These are phyloP conservation scores for Andricus grossulariae DNA, from an alignment of 1,140 invertebrate genomes.

Conservation along the genomic window DNA sequence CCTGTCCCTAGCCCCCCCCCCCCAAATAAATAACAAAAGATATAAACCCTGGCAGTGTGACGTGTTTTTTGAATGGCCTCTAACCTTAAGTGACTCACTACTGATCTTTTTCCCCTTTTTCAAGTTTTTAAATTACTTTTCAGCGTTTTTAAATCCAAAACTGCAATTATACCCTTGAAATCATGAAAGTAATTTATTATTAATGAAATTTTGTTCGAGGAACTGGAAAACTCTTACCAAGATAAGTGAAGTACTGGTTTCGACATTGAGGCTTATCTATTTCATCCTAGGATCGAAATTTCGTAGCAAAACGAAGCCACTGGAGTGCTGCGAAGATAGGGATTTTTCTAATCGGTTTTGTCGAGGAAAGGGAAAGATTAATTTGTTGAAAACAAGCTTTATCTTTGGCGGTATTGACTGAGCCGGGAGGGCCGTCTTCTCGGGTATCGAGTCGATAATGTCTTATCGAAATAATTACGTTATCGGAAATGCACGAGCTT, in stretches of 20 bases:
- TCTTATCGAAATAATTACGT: slow-evolving; percentile 64
- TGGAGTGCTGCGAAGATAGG: slow-evolving; percentile 45
- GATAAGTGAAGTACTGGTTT: not conserved
- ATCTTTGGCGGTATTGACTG: slow-evolving; percentile 52
- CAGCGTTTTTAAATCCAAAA: too few species aligned
- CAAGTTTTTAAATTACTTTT: too few species aligned
- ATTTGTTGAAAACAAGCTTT: slow-evolving; percentile 67
- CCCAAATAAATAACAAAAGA: too few species aligned
- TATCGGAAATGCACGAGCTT: slow-evolving; percentile 54
- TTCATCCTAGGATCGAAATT: slow-evolving; percentile 20
- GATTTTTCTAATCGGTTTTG: slow-evolving; percentile 51
- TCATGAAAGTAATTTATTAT: too few species aligned
- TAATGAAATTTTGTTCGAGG: too few species aligned
- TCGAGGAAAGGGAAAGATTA: slow-evolving; percentile 59
- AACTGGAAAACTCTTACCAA: not conserved
- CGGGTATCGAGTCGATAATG: slow-evolving; percentile 51
- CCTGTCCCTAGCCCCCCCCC: too few species aligned
- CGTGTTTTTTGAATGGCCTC: too few species aligned
- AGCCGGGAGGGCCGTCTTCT: slow-evolving; percentile 43
- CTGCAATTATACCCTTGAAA: too few species aligned
- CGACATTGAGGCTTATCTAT: slow-evolving; percentile 1
- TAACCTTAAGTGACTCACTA: too few species aligned
- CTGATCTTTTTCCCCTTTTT: too few species aligned
- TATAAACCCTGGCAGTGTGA: too few species aligned
- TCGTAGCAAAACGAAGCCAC: slow-evolving; percentile 21